phyloP scores from a whole-genome alignment of 2,797 vertebrate species.

The Lateolabrax maculatus region DNA sequence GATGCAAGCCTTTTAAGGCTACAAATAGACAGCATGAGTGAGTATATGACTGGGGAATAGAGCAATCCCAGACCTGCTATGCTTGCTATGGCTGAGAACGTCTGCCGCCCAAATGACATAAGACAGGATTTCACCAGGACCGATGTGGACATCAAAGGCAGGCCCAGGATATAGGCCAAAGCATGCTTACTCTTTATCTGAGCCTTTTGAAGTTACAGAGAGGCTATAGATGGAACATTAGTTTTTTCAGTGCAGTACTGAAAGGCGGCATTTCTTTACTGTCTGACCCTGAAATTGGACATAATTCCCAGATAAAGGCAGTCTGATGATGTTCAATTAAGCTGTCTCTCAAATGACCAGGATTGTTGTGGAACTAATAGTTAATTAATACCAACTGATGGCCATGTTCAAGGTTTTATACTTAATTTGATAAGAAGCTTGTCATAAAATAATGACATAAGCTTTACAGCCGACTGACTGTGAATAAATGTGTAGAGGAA shows the following conservation, averaged over 20 bases:
- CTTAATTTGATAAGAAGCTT: conserved; percentile 15
- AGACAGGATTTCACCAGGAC: conserved; percentile 72
- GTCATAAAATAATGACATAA: conserved; percentile 25
- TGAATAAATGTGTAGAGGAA: not conserved
- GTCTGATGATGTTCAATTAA: conserved; percentile 51
- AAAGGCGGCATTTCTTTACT: conserved; percentile 51
- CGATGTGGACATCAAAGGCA: conserved; percentile 76
- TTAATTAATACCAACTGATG: conserved; percentile 30
- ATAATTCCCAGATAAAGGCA: conserved; percentile 50
- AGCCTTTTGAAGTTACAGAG: conserved; percentile 74
- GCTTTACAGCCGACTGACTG: conserved; percentile 2
- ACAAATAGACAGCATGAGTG: conserved; percentile 59
- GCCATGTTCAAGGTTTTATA: conserved; percentile 19
- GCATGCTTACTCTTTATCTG: conserved; percentile 66
- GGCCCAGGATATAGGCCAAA: conserved; percentile 60
- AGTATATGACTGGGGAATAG: conserved; percentile 51
- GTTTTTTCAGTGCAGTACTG: conserved; percentile 35
- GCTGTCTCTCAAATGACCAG: conserved; percentile 49
- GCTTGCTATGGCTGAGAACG: conserved; percentile 53
- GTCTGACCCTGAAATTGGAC: conserved; percentile 35
- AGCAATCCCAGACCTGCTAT: conserved; percentile 70
- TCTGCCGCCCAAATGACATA: conserved; percentile 72
- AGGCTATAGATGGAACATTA: conserved; percentile 54
- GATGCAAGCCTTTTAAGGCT: conserved; percentile 73
- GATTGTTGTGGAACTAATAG: conserved; percentile 40